These are phyloP conservation scores for Cervus canadensis DNA, from an alignment of 2,113 vertebrate genomes.

Conservation along the genomic window DNA sequence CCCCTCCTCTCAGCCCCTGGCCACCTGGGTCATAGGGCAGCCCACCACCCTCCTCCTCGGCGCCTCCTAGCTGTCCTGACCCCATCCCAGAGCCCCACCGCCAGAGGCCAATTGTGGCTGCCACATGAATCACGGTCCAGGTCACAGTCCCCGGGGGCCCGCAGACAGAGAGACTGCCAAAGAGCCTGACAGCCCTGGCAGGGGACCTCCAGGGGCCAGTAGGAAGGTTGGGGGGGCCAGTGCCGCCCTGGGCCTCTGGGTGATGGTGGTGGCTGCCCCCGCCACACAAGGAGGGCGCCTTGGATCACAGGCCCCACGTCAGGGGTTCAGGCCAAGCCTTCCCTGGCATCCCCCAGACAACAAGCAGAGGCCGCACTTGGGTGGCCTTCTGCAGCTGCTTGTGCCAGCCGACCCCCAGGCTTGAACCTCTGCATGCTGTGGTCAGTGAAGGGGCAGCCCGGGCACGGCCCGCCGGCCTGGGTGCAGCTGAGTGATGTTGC, in stretches of 20 bases:
- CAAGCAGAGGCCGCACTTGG: background rate
- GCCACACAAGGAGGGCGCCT: background rate
- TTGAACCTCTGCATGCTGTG: background rate
- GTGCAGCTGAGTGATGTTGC: fast-evolving
- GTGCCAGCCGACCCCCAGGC: fast-evolving
- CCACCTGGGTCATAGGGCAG: slow-evolving; percentile 77
- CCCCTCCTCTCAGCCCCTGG: slow-evolving; percentile 71
- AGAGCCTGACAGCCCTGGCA: background rate
- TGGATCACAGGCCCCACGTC: background rate
- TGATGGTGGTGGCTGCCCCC: background rate
- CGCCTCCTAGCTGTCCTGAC: slow-evolving; percentile 80
- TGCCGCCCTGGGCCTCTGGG: background rate
- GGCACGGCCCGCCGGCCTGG: fast-evolving
- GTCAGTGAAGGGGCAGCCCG: background rate
- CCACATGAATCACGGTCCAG: slow-evolving; percentile 85
- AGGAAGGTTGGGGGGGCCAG: background rate
- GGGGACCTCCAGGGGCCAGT: background rate
- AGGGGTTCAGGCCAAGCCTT: background rate
- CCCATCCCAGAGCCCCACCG: slow-evolving; percentile 69
- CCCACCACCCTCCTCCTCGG: slow-evolving; percentile 80
- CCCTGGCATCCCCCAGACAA: background rate
- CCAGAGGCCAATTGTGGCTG: slow-evolving; percentile 31
- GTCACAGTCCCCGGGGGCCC: background rate
- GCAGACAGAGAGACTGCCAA: background rate
- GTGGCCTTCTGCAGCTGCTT: background rate